Evolutionary conservation across 2,797 vertebrate genomes (phyloP).

Genomic region (Acrossocheilus fasciatus): DNA sequence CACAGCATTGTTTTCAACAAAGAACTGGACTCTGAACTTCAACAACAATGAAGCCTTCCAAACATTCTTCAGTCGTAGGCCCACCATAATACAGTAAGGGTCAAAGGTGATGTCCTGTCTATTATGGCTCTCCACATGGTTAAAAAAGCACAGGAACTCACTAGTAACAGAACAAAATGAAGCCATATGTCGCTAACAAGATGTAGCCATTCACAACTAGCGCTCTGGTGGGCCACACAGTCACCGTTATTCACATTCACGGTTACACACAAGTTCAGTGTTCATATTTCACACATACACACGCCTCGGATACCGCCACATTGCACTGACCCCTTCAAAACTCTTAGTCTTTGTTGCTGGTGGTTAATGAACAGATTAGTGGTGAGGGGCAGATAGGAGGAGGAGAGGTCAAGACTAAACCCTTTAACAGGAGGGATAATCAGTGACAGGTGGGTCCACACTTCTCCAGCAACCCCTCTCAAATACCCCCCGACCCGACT

Average conservation of each 20-base stretch:
- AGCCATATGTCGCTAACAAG: conserved; percentile 29
- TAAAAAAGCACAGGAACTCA: conserved; percentile 50
- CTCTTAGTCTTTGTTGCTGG: conserved; percentile 78
- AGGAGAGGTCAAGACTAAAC: conserved; percentile 85
- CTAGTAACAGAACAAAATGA: conserved; percentile 49
- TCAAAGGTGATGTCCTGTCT: conserved; percentile 49
- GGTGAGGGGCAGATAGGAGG: conserved; percentile 82
- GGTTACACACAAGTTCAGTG: conserved; percentile 61
- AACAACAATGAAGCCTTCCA: conserved; percentile 53
- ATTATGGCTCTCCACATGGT: conserved; percentile 29
- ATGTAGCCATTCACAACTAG: not conserved
- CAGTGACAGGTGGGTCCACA: conserved; percentile 83
- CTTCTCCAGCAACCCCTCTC: conserved; percentile 76
- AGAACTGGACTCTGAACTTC: conserved; percentile 44
- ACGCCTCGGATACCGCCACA: conserved; percentile 56
- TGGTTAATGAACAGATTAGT: conserved; percentile 89
- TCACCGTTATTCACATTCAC: conserved; percentile 53
- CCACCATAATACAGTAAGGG: conserved; percentile 40
- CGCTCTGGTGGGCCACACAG: conserved; percentile 14
- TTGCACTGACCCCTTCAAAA: conserved; percentile 65
- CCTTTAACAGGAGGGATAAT: conserved; percentile 78
- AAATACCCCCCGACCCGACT: conserved; percentile 64
- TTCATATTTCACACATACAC: conserved; percentile 34
- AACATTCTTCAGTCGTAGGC: not conserved
- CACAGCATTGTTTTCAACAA: conserved; percentile 48